These are phyloP conservation scores for Alaudala cheleensis DNA, from an alignment of 2,113 vertebrate genomes.

Conservation along the genomic window DNA sequence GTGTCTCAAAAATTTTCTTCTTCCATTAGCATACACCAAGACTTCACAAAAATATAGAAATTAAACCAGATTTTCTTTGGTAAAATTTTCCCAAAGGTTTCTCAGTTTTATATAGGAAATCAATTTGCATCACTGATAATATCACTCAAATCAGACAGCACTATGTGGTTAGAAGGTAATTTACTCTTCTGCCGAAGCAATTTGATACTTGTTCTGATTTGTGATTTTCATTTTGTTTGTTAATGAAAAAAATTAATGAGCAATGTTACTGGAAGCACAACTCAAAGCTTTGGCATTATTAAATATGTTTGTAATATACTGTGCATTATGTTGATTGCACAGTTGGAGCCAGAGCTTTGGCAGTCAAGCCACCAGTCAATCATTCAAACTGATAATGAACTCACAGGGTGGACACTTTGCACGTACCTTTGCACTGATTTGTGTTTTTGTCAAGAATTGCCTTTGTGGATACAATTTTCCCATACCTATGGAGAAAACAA, in stretches of 20 bases:
- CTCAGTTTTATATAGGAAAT: constrained; percentile 72
- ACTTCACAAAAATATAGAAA: constrained; percentile 48
- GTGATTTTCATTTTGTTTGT: constrained; percentile 82
- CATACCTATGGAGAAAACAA: constrained; percentile 82
- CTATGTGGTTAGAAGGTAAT: constrained; percentile 75
- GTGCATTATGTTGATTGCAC: constrained; percentile 22
- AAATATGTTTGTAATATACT: constrained; percentile 56
- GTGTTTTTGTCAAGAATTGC: constrained; percentile 99
- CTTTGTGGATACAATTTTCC: constrained; percentile 98
- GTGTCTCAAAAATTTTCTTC: background rate
- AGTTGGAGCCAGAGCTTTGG: constrained; percentile 18
- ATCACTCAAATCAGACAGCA: constrained; percentile 73
- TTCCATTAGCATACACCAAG: background rate
- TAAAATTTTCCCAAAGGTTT: constrained; percentile 56
- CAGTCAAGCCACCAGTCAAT: background rate
- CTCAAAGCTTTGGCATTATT: constrained; percentile 63
- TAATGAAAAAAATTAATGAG: constrained; percentile 84
- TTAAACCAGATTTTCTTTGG: constrained; percentile 42
- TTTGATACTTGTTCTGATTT: constrained; percentile 80
- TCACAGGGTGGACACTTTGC: background rate
- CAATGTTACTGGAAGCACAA: constrained; percentile 74
- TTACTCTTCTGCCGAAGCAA: constrained; percentile 72
- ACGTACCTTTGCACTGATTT: constrained; percentile 98
- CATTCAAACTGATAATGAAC: background rate
- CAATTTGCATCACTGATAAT: constrained; percentile 77